Base-by-base conservation (phyloP, 2,888 invertebrate genomes). In the Scaptomyza tumidula region DNA sequence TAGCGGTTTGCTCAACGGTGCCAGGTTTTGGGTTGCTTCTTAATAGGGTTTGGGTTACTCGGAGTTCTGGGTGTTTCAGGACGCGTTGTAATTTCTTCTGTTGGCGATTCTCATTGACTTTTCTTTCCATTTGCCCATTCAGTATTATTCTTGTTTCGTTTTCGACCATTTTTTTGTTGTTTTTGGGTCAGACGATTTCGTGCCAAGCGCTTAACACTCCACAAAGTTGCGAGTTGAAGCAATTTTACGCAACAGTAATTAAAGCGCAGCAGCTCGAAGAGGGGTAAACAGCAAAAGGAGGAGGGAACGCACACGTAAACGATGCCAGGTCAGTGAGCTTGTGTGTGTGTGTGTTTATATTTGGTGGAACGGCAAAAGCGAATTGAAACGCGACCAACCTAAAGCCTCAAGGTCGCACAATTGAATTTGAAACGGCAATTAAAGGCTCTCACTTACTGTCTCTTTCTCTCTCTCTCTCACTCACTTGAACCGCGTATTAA, bases 181-280 rank as follows among this genome's bases (percentile, higher is more conserved):
- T 54, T 58, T 66, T 58, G 70, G 75, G 78, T 73, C 79, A 74
- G 78, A 35, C 59, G 71, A 79, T 71, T 86, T 74, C 82, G 82
- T 84, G 83, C 52, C 82, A 77, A 89, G 75, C 82, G 88, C 89
- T 85, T 78, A 87, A 85, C 89, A 87, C 89, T 87, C 88, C 78
- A 81, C 89, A 86, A 85, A 87, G 88, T 88, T 86, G 87, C 81
- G 70, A 88, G 86, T 87, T 87, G 77, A 81, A 85, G 88, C 85
- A 85, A 89, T 85, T 85, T 85, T 89, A 85, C 85, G 89, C 89
- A 85, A 87, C 88, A 89, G 82, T 89, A 85, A 89, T 85, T 85
- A 85, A 89, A 89, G 89, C 89, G 73, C 71, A 72, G 44, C 44
- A 9, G 43, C 11, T 11, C 45, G 16, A 33, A 45, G 31, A 41